Base-by-base conservation (phyloP, 1,140 invertebrate genomes). In the Calephelis virginiensis region DNA sequence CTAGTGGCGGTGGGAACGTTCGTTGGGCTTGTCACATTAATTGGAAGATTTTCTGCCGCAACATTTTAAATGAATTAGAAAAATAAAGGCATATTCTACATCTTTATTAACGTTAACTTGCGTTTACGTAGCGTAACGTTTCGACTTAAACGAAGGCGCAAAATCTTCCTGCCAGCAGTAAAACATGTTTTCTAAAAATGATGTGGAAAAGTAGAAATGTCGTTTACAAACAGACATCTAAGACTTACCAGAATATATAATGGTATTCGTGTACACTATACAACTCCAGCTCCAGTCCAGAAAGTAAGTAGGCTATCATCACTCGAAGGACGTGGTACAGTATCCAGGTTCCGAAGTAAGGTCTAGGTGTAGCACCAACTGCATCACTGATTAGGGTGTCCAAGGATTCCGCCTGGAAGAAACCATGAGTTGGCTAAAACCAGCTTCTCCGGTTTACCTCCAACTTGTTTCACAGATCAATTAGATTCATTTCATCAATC, bases 221-320 rank as follows among this genome's bases (percentile, higher is more conserved):
- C 40, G 8, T 43, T 43, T 28, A 28, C 2, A 28, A 28, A 28
- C 28, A 43, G 1, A 43, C 1, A 43, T 43, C 40, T 43, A 43
- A 8, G 13, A 14, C 65, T 73, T 28, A 76, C 82, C 83, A 86
- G 72, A 86, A 85, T 74, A 86, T 89, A 63, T 91, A 99, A 77
- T 98, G 95, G 90, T 97, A 99, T 92, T 99, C 98, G 83, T 99
- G 98, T n/a, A 96, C 94, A 50, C 97, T 97, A 92, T 99, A 99
- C 0, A 99, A 91, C 85, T 99, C 98, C 13, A 99, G 92, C 82
- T 99, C 98, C 78, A 99, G 97, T 0, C 98, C 98, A 63, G 97
- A 96, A 67, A 99, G 93, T 28, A 99, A 92, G 90, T 98, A 99
- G 85, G 97, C 96, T 67, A 98, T 96, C 97, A 99, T 99, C n/a